phyloP scores from a whole-genome alignment of 2,797 vertebrate genomes.

The Esox masquinongy region DNA sequence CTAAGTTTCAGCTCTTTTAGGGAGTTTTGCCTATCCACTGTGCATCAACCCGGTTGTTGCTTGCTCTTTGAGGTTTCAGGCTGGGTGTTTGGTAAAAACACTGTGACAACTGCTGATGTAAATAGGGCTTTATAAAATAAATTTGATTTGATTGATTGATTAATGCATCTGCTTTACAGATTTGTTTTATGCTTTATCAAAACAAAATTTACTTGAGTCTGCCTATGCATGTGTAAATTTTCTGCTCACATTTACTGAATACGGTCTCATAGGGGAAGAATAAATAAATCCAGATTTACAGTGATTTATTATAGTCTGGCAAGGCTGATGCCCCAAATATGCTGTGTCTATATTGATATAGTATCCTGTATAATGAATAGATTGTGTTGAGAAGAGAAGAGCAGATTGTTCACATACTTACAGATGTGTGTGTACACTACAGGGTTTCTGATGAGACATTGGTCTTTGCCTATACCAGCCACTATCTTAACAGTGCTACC shows the following conservation, averaged over 20 bases:
- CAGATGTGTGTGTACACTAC: conserved; percentile 12
- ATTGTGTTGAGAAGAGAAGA: conserved; percentile 54
- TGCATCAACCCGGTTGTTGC: too few relatives aligned
- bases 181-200: neutral
- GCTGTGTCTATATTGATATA: conserved; percentile 49
- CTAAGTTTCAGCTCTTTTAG: too few relatives aligned
- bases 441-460: conserved; percentile 22
- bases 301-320: conserved; percentile 59
- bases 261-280: conserved; percentile 32
- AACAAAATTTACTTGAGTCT: neutral
- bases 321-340: conserved; percentile 45
- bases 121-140: too few relatives aligned
- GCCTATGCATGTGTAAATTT: conserved; percentile 9
- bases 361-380: conserved; percentile 59
- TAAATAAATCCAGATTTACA: conserved; percentile 23
- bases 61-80: too few relatives aligned
- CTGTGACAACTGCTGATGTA: too few relatives aligned
- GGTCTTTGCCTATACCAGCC: conserved; percentile 57
- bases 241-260: conserved; percentile 26
- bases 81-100: too few relatives aligned
- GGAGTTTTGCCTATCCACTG: too few relatives aligned
- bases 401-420: conserved; percentile 69
- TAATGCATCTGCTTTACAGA: neutral
- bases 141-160: too few relatives aligned
- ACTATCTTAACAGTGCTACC: conserved; percentile 60